Conservation (phyloP, 2,113 vertebrate species). For the Agelaius phoeniceus region DNA sequence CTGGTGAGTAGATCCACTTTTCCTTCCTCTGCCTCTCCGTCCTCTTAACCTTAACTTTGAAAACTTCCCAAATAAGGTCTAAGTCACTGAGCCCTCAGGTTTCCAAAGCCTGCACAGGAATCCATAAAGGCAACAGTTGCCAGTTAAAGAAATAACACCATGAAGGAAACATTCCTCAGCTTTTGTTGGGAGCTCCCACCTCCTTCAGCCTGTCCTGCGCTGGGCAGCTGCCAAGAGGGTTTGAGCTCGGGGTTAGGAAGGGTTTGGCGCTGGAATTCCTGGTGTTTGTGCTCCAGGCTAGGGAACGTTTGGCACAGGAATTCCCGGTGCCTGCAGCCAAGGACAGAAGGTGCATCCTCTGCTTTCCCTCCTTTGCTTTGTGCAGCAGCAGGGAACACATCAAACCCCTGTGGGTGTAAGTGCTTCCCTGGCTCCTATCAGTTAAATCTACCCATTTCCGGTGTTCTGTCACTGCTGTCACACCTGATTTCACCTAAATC, state of each 20-base stretch:
- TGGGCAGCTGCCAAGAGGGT: not conserved
- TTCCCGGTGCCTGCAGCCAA: not conserved
- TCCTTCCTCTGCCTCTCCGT: not conserved
- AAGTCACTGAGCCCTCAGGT: not conserved
- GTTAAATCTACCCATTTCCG: not conserved
- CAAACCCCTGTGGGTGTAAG: not conserved
- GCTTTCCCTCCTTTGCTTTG: not conserved
- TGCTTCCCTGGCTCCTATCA: not conserved
- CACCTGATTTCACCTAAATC: not conserved
- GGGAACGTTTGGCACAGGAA: not conserved
- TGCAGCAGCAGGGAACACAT: not conserved
- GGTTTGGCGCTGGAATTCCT: not conserved
- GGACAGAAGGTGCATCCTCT: not conserved
- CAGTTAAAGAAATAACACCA: not conserved
- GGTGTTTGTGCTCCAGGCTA: not conserved
- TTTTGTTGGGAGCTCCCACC: not conserved
- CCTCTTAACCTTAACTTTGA: not conserved
- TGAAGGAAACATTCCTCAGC: not conserved
- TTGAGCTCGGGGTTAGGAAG: not conserved
- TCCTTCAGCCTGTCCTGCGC: not conserved
- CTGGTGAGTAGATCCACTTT: constrained; percentile 54
- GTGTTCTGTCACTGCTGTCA: not conserved
- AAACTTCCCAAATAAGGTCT: constrained; percentile 24
- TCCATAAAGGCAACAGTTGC: not conserved
- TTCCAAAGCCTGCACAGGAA: not conserved